Conservation (phyloP, 2,113 vertebrate species). For the Pantherophis guttatus region DNA sequence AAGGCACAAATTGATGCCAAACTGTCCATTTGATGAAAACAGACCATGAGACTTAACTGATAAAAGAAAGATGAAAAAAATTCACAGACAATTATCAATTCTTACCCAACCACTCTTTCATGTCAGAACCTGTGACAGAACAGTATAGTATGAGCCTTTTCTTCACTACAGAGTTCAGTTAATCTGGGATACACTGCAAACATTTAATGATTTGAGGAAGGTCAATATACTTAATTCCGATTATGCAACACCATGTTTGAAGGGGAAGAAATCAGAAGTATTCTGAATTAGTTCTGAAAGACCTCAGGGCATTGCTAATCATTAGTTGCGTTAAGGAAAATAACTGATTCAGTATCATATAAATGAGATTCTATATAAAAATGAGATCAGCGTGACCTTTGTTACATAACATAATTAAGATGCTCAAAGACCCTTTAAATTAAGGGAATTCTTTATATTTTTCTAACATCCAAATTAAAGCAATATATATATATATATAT, state of each 20-base stretch:
- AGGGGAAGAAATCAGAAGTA: neutral
- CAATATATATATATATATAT: neutral
- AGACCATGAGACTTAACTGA: neutral
- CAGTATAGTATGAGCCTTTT: neutral
- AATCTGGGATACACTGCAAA: neutral
- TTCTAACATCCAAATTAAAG: constrained; percentile 10
- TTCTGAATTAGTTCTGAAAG: neutral
- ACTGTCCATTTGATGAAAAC: neutral
- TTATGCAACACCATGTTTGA: neutral
- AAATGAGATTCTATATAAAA: neutral
- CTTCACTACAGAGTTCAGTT: neutral
- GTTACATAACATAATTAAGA: constrained; percentile 31
- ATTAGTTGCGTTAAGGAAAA: neutral
- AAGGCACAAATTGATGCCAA: neutral
- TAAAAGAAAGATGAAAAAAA: neutral
- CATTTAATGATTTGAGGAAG: neutral
- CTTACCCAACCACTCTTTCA: neutral
- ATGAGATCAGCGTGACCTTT: constrained; percentile 24
- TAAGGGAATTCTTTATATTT: constrained; percentile 10
- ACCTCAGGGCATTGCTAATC: neutral
- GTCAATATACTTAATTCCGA: neutral
- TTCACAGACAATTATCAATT: neutral
- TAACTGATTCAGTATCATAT: constrained; percentile 16
- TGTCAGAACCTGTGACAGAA: neutral
- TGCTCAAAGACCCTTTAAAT: constrained; percentile 1